Evolutionary conservation across 2,888 invertebrate genomes (phyloP).

Genomic region (Cheilosia urbana): DNA sequence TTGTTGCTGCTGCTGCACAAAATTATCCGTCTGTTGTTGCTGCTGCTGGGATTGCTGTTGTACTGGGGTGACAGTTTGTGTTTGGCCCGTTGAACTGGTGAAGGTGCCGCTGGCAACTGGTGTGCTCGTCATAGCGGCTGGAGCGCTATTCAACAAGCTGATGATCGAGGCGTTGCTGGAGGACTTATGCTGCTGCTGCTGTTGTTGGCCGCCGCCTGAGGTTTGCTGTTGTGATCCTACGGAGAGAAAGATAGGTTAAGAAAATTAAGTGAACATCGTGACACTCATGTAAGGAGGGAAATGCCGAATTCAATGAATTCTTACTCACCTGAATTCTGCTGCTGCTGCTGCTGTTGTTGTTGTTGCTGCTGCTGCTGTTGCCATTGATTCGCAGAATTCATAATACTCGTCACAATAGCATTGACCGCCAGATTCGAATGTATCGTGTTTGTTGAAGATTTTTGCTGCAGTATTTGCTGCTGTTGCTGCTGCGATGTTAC

Average conservation of each 20-base stretch:
- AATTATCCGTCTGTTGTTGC: constrained; percentile 78
- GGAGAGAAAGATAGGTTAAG: neutral
- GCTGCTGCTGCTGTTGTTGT: constrained; percentile 71
- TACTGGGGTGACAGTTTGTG: constrained; percentile 79
- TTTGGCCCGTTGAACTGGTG: constrained; percentile 79
- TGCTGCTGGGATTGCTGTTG: constrained; percentile 78
- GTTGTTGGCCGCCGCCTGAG: constrained; percentile 50
- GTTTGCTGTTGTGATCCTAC: constrained; percentile 61
- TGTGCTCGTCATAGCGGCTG: constrained; percentile 89
- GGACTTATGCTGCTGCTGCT: constrained; percentile 77
- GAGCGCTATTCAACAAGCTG: constrained; percentile 91
- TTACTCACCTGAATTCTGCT: constrained; percentile 65
- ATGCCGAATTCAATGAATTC: neutral
- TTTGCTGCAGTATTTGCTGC: constrained; percentile 80
- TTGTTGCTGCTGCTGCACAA: constrained; percentile 79
- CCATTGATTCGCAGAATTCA: constrained; percentile 93
- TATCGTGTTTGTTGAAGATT: constrained; percentile 77
- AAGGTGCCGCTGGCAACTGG: constrained; percentile 84
- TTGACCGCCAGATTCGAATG: constrained; percentile 87
- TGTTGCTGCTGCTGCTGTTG: constrained; percentile 86
- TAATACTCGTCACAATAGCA: constrained; percentile 91
- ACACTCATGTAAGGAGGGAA: no score
- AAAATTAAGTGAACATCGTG: neutral
- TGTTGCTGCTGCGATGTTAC: constrained; percentile 79
- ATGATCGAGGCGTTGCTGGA: constrained; percentile 89